Conservation (phyloP, 2,113 vertebrate genomes). For the Oceanodroma tethys region DNA sequence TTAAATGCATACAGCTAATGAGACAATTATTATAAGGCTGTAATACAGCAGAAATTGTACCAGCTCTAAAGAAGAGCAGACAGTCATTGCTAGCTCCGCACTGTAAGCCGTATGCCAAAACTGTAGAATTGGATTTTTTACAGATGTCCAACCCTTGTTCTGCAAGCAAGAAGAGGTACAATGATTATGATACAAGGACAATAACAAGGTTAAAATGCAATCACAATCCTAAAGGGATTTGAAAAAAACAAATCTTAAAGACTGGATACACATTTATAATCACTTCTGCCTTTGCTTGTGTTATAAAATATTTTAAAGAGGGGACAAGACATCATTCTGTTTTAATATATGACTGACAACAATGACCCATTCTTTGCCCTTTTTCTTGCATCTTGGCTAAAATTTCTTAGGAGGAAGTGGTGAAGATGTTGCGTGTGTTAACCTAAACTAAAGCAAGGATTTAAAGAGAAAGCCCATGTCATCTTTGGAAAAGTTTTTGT, state of each 20-base stretch:
- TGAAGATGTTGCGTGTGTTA: background rate
- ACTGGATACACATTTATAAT: background rate
- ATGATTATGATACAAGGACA: constrained; percentile 6
- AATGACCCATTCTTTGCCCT: background rate
- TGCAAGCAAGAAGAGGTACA: background rate
- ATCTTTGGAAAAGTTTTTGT: background rate
- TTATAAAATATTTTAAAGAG: background rate
- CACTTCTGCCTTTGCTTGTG: background rate
- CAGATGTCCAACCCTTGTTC: background rate
- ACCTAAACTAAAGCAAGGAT: background rate
- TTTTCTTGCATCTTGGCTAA: background rate
- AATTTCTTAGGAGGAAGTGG: background rate
- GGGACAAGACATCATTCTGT: background rate
- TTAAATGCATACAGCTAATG: background rate
- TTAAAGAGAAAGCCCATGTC: background rate
- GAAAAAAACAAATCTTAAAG: background rate
- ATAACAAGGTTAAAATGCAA: background rate
- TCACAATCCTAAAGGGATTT: background rate
- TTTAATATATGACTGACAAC: background rate
- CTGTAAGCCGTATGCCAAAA: constrained; percentile 23
- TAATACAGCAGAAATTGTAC: constrained; percentile 19
- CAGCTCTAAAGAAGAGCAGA: background rate
- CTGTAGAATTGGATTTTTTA: background rate
- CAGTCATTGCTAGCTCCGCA: background rate
- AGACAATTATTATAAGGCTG: background rate